A percentile compares a stretch with the other conserved stretches of the same genome.
Conservation (phyloP, 2,797 vertebrate genomes). For the Tarsius wallacei region DNA sequence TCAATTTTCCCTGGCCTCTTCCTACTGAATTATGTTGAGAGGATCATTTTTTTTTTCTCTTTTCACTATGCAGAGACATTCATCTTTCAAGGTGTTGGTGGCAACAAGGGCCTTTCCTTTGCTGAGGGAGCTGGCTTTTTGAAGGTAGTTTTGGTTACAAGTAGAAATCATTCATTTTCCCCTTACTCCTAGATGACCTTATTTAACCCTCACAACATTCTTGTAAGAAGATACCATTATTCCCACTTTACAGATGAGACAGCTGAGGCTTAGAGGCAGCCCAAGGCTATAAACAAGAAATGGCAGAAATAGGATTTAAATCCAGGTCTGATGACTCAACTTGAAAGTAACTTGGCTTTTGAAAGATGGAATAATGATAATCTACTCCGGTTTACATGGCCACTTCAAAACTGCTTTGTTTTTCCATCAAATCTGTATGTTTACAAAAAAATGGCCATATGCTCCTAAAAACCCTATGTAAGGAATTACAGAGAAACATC, state of each 20-base stretch:
- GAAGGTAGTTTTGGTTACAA: background rate
- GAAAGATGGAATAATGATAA: background rate
- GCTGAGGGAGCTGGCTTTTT: background rate
- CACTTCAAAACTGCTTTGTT: background rate
- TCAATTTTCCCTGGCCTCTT: background rate
- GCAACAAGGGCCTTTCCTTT: background rate
- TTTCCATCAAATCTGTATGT: background rate
- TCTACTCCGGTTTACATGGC: background rate
- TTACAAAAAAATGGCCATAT: background rate
- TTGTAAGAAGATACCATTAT: background rate
- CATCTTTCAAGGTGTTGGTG: background rate
- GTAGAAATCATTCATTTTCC: background rate
- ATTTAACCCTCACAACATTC: background rate
- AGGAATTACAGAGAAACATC: background rate
- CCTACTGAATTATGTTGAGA: background rate
- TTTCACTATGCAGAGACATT: background rate
- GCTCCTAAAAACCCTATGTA: background rate
- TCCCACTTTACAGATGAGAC: background rate
- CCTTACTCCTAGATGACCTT: background rate
- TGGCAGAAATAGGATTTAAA: background rate
- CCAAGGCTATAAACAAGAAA: background rate
- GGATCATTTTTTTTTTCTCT: background rate
- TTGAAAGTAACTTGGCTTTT: background rate
- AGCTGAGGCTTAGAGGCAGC: background rate
- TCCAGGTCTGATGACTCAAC: background rate